These are phyloP conservation scores for Agriopis leucophaearia DNA, from an alignment of 2,888 invertebrate species.

Conservation along the genomic window DNA sequence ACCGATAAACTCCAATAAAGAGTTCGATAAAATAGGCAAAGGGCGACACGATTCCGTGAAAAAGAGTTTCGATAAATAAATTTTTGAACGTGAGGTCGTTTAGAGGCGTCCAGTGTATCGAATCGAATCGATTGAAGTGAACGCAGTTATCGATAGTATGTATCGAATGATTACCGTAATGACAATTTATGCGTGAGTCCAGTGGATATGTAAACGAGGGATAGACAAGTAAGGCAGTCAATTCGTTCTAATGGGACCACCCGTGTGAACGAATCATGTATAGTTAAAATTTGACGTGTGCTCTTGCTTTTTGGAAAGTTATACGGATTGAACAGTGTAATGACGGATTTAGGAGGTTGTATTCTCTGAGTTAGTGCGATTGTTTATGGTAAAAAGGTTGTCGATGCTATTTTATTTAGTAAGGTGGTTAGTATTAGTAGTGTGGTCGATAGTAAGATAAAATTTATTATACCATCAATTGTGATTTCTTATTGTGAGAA, in stretches of 20 bases:
- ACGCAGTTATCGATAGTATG: constrained; percentile 71
- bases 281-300: constrained; percentile 52
- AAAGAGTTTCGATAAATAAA: constrained; percentile 55
- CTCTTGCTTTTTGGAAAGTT: constrained; percentile 49
- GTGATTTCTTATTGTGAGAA: constrained; percentile 22
- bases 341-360: constrained; percentile 41
- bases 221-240: constrained; percentile 68
- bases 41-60: constrained; percentile 31
- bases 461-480: constrained; percentile 19
- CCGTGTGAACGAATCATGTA: constrained; percentile 61
- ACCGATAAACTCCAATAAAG: constrained; percentile 73
- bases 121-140: constrained; percentile 69
- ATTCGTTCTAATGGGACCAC: constrained; percentile 75
- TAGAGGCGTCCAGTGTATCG: constrained; percentile 60
- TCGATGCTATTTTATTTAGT: constrained; percentile 36
- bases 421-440: constrained; percentile 6
- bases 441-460: constrained; percentile 16
- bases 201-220: constrained; percentile 79
- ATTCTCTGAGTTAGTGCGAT: constrained; percentile 33
- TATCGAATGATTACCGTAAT: constrained; percentile 81
- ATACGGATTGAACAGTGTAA: constrained; percentile 48
- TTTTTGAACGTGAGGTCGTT: constrained; percentile 55
- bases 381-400: constrained; percentile 40
- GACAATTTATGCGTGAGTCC: constrained; percentile 80
- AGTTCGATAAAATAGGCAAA: constrained; percentile 67